Evolutionary conservation across 2,888 invertebrate genomes (phyloP).

Genomic region (Girardia tigrina): DNA sequence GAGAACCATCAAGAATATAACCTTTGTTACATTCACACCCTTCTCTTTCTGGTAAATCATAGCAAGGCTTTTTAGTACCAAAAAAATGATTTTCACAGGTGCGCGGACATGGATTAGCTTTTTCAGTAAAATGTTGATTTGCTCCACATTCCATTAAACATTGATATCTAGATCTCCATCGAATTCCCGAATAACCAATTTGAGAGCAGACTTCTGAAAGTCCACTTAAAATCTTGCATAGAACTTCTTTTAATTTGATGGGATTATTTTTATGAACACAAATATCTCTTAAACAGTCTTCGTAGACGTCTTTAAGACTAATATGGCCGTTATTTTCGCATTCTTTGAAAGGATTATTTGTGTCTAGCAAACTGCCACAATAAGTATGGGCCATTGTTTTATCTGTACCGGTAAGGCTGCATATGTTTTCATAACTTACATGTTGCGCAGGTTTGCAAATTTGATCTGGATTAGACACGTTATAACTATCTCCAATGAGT

Average conservation of each 20-base stretch:
- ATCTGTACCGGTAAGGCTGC: background rate
- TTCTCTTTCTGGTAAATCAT: conserved; percentile 33
- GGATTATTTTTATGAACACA: conserved; percentile 30
- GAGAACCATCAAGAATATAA: conserved; percentile 21
- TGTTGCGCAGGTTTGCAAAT: background rate
- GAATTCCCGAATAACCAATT: conserved; percentile 16
- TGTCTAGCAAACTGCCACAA: background rate
- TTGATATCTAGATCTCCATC: conserved; percentile 16
- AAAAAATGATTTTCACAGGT: conserved; percentile 36
- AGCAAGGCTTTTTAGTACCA: conserved; percentile 27
- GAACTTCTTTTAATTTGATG: background rate
- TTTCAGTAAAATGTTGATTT: background rate
- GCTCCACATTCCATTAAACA: background rate
- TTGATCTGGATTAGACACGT: background rate
- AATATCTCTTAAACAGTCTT: conserved; percentile 26
- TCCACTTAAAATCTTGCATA: background rate
- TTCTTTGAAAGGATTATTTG: background rate
- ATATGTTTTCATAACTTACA: background rate
- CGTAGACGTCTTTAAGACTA: background rate
- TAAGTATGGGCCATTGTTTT: background rate
- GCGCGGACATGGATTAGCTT: background rate
- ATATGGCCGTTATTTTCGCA: background rate
- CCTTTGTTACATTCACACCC: conserved; percentile 33
- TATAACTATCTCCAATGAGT: conserved; percentile 7
- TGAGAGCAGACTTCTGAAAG: conserved; percentile 28